Evolutionary conservation across 2,888 invertebrate genomes (phyloP), one percentile per base, ranked within the genome.

Genomic region (Euzophera pinguis): DNA sequence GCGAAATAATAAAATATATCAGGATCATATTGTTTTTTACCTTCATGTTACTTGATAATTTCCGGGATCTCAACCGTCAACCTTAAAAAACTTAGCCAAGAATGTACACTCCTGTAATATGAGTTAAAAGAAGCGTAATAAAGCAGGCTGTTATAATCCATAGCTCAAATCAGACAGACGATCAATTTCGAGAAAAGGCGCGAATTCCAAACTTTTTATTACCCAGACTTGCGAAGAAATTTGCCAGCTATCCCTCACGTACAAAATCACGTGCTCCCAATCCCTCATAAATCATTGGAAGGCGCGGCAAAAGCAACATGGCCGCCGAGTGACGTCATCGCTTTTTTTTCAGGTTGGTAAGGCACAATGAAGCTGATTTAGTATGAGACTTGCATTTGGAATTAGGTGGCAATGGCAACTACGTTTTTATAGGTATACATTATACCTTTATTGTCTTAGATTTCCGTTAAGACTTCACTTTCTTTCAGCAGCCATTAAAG

Each of bases 241-340:
- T 42, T 35, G 48, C 42, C 34, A 8, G 35, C 27, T 45, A 50
- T 55, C 52, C 50, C 50, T 50, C 52, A 42, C 35, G 52, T 45
- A 35, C 54, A 32, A 42, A 50, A 50, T 53, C 50, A 55, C 53
- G 49, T 45, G 55, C 13, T 16, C 13, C 39, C 14, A 45, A 34
- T 45, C 43, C 16, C 14, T 29, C 47, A 55, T 55, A 55, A 55
- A 55, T 55, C 55, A 52, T 38, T 9, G 22, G 50, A 48, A 49
- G 54, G 54, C 50, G 52, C 52, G 54, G 54, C 54, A 14, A 39
- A 51, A 49, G 45, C 17, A 43, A 51, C 43, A 43, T 42, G 43
- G 51, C 50, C 34, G 50, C 39, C 39, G 39, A 5, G 51, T 51
- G 51, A 51, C 51, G 51, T 51, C 51, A 51, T 32, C 32, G 39